These are phyloP conservation scores for Agrenia bidenticulata DNA, from an alignment of 2,888 invertebrate species.

Conservation along the genomic window DNA sequence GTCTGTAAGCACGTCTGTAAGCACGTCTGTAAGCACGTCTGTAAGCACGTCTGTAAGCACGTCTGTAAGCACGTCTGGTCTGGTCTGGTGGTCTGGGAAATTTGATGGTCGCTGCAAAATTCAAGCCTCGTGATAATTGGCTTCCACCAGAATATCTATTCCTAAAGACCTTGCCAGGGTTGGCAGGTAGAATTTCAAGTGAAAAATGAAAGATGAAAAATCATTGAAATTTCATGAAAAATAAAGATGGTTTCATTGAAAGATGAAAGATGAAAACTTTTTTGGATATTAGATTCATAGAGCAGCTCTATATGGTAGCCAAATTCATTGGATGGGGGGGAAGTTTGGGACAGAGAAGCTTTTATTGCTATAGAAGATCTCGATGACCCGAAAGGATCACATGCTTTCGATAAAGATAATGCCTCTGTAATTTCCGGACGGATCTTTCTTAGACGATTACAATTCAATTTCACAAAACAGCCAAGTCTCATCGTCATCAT, in stretches of 20 bases:
- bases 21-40: no score
- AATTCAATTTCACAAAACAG: no score
- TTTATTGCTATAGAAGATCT: conserved; percentile 52
- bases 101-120: conserved; percentile 96
- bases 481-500: no score
- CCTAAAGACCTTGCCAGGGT: no score
- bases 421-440: conserved; percentile 59
- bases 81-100: conserved; percentile 84
- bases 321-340: conserved; percentile 53
- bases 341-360: conserved; percentile 53
- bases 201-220: no score
- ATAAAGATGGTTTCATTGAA: no score
- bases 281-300: conserved; percentile 51
- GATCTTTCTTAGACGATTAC: conserved; percentile 51
- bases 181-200: no score
- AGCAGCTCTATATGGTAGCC: conserved; percentile 52
- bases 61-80: no score
- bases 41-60: no score
- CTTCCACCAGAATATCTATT: conserved; percentile 93
- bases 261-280: no score
- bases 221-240: no score
- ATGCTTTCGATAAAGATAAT: conserved; percentile 54
- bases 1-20: no score
- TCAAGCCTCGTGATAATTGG: conserved; percentile 99
- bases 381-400: conserved; percentile 37